Percentiles rank a stretch among this genome's conserved stretches.
Evolutionary conservation across 2,888 invertebrate species (phyloP).

Genomic region (Crematogaster levior): DNA sequence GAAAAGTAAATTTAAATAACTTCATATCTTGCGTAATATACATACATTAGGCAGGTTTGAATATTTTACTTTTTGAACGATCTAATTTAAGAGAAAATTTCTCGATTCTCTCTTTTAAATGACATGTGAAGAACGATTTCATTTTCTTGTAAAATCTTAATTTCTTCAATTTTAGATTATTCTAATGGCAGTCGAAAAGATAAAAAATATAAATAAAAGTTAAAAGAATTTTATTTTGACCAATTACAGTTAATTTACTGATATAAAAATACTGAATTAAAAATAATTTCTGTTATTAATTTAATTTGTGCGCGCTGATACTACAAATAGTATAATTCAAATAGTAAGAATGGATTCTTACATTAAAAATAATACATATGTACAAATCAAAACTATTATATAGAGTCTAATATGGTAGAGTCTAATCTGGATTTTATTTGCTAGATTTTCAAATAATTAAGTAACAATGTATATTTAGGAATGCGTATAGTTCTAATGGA

Average conservation of each 20-base stretch:
- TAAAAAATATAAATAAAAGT: background rate
- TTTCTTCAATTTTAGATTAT: background rate
- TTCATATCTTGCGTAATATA: slow-evolving; percentile 11
- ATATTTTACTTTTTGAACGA: slow-evolving; percentile 11
- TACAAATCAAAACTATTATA: too few relatives aligned
- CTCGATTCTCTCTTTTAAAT: background rate
- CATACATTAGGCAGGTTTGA: background rate
- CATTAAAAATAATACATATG: too few relatives aligned
- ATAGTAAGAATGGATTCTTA: too few relatives aligned
- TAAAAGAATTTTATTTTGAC: background rate
- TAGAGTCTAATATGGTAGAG: too few relatives aligned
- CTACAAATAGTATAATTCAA: background rate
- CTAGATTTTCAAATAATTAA: too few relatives aligned
- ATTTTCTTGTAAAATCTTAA: background rate
- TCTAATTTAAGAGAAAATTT: slow-evolving; percentile 1
- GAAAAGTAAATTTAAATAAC: slow-evolving; percentile 45
- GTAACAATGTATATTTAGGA: too few relatives aligned
- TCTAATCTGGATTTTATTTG: too few relatives aligned
- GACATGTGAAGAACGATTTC: background rate
- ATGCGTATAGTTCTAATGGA: too few relatives aligned
- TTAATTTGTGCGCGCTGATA: background rate
- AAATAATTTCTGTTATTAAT: background rate
- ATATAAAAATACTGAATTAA: background rate
- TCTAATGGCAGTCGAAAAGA: background rate
- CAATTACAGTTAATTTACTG: background rate